phyloP scores from a whole-genome alignment of 2,888 invertebrate species.

The Drosophila mayaguana region DNA sequence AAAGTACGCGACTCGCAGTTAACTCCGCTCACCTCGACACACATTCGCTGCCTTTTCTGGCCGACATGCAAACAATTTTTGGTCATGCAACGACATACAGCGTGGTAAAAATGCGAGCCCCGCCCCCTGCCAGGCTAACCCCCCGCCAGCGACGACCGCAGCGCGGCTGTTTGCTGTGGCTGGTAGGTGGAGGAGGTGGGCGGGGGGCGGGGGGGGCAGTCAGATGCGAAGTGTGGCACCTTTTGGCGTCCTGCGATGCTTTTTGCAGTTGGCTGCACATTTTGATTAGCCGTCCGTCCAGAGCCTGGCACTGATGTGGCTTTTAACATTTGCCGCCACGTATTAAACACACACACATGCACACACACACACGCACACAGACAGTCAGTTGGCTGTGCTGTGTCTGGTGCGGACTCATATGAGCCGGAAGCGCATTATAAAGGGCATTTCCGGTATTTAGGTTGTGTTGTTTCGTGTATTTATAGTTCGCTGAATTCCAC shows the following conservation, averaged over 20 bases:
- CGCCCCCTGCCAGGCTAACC: neutral
- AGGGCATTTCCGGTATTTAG: conserved; percentile 80
- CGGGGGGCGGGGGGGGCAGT: neutral
- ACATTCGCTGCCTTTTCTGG: conserved; percentile 5
- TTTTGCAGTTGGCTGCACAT: conserved; percentile 77
- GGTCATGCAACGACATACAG: conserved; percentile 47
- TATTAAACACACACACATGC: conserved; percentile 11
- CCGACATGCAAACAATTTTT: conserved; percentile 48
- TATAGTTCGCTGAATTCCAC: conserved; percentile 32
- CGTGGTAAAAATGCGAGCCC: conserved; percentile 17
- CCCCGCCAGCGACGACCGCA: conserved; percentile 15
- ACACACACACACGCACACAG: neutral
- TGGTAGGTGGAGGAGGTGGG: neutral
- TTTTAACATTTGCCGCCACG: conserved; percentile 62
- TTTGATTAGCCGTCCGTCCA: conserved; percentile 67
- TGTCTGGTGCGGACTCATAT: conserved; percentile 58
- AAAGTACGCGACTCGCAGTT: conserved; percentile 15
- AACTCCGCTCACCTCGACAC: conserved; percentile 8
- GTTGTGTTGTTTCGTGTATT: conserved; percentile 52
- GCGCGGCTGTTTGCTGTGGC: conserved; percentile 56
- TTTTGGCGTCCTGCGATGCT: conserved; percentile 33
- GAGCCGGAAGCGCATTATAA: conserved; percentile 80
- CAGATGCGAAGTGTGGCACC: conserved; percentile 30
- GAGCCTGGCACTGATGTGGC: conserved; percentile 54
- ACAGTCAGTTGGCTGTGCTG: conserved; percentile 24